Evolutionary conservation across 2,113 vertebrate genomes (phyloP).

Genomic region (Coptodon bakossiorum): DNA sequence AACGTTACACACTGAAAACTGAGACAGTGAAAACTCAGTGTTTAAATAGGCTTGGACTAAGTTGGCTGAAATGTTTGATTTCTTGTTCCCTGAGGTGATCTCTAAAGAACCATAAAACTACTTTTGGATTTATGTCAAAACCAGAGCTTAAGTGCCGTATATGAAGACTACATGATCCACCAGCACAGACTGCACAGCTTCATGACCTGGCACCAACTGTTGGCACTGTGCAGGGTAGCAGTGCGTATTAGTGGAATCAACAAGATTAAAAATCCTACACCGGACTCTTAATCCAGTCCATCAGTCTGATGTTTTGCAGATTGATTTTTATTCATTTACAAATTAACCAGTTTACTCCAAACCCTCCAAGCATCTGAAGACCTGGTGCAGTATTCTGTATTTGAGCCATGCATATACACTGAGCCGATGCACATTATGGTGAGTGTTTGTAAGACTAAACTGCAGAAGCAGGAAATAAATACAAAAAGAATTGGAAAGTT

Average conservation of each 20-base stretch:
- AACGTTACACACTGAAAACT: neutral
- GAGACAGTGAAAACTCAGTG: neutral
- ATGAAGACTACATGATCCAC: neutral
- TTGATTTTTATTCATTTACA: neutral
- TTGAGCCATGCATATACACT: neutral
- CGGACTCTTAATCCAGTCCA: neutral
- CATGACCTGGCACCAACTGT: neutral
- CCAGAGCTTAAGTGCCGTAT: neutral
- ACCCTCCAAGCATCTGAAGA: neutral
- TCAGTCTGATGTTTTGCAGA: neutral
- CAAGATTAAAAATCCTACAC: neutral
- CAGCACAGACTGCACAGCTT: neutral
- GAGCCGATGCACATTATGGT: neutral
- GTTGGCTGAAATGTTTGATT: neutral
- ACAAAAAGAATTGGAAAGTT: neutral
- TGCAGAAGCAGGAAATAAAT: neutral
- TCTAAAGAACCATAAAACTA: neutral
- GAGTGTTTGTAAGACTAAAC: neutral
- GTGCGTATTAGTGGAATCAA: neutral
- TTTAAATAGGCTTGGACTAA: neutral
- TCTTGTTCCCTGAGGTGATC: neutral
- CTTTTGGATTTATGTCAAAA: neutral
- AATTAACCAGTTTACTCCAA: neutral
- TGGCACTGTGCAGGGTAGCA: neutral
- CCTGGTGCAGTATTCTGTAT: rapidly evolving